phyloP scores from a whole-genome alignment of 2,113 vertebrate genomes.

The Neolamprologus modestus region DNA sequence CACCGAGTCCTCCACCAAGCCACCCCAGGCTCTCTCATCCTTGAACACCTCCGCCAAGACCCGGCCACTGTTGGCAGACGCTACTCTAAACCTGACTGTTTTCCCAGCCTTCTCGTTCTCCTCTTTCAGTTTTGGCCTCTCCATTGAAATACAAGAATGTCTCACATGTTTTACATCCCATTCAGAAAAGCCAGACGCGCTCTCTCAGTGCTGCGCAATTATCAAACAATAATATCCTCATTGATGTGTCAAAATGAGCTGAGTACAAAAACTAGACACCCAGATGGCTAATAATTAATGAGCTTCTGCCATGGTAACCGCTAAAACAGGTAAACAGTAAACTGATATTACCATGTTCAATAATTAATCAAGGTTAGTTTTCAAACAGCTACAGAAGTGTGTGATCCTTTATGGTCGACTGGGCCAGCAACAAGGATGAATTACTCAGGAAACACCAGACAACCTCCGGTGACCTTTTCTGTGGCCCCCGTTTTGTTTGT shows the following conservation, averaged over 20 bases:
- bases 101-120: slow-evolving; percentile 67
- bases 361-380: slow-evolving; percentile 70
- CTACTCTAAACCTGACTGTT: slow-evolving; percentile 89
- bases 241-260: slow-evolving; percentile 36
- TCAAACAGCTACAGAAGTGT: background rate
- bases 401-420: background rate
- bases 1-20: slow-evolving; percentile 64
- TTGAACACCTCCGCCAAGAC: slow-evolving; percentile 90
- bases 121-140: slow-evolving; percentile 55
- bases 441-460: background rate
- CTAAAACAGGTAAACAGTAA: slow-evolving; percentile 85
- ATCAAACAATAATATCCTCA: slow-evolving; percentile 41
- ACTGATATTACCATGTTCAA: slow-evolving; percentile 74
- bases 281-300: slow-evolving; percentile 82
- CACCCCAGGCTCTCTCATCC: slow-evolving; percentile 65
- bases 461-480: background rate
- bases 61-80: slow-evolving; percentile 88
- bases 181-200: background rate
- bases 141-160: slow-evolving; percentile 53
- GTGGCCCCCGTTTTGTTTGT: background rate
- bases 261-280: slow-evolving; percentile 58
- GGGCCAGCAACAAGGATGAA: background rate
- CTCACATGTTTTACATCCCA: slow-evolving; percentile 69
- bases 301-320: slow-evolving; percentile 82
- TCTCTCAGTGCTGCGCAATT: slow-evolving; percentile 1